Conservation (phyloP, 2,888 invertebrate species). For the Catocala nupta region DNA sequence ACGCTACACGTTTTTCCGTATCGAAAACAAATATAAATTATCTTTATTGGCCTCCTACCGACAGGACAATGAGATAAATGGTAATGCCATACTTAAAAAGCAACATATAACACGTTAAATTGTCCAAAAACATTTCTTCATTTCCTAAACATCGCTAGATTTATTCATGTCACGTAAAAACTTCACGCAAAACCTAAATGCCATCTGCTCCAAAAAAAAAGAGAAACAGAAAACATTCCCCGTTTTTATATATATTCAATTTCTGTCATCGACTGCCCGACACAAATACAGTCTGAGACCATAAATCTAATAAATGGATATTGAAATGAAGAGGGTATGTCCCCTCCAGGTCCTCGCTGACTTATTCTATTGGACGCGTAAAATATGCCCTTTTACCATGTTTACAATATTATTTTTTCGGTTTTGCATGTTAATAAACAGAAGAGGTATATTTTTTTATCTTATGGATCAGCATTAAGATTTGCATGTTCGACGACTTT, state of each 20-base stretch:
- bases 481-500: no score
- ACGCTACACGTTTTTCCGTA: not conserved
- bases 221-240: constrained; percentile 32
- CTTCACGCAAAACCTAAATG: constrained; percentile 40
- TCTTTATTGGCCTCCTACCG: constrained; percentile 11
- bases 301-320: constrained; percentile 75
- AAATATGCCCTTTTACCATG: constrained; percentile 49
- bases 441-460: constrained; percentile 1
- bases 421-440: constrained; percentile 30
- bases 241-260: constrained; percentile 62
- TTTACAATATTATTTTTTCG: constrained; percentile 39
- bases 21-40: constrained; percentile 13
- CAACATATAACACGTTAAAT: constrained; percentile 34
- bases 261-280: constrained; percentile 63
- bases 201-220: constrained; percentile 45
- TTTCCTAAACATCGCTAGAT: constrained; percentile 31
- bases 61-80: constrained; percentile 15
- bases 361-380: constrained; percentile 58
- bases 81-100: constrained; percentile 18
- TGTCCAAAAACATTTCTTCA: constrained; percentile 25
- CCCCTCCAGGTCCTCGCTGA: constrained; percentile 56
- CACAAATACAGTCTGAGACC: constrained; percentile 56
- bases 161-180: constrained; percentile 49
- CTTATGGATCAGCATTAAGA: not conserved
- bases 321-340: constrained; percentile 72